Base-by-base conservation (phyloP, 1,140 invertebrate species). In the Bombus confusus region DNA sequence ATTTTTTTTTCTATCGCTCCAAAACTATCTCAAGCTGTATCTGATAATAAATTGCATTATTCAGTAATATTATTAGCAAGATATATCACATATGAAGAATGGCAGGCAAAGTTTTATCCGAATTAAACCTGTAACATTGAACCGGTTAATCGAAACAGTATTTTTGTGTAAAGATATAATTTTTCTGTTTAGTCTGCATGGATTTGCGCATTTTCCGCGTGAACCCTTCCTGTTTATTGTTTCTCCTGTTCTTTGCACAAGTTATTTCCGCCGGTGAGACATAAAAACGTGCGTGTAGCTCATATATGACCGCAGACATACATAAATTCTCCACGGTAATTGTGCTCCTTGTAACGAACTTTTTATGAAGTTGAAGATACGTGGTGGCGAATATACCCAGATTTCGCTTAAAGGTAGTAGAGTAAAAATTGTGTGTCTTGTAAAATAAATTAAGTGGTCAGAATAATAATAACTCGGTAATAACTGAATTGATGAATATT, bases 191-290 rank as follows among this genome's bases (percentile, higher is more conserved):
- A 6, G 13, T 77, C n/a, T 39, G 28, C 10, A 64, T 31, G 28
- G 28, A 41, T 62, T 43, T 28, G 31, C 39, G 12, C 4, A 31
- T 52, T 47, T 52, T 75, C 43, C 2, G 39, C 34, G 75, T 1
- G 28, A 62, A 64, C 6, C 37, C 39, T 62, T 77, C 28, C 57
- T 64, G 75, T 64, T 64, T 77, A 64, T 41, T 41, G 37, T 77
- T 41, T 64, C 25, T 41, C 10, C 1, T 64, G 59, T 41, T 78
- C 37, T 28, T 62, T 64, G 37, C 37, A 43, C 10, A 78, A 78
- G 39, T 43, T 39, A 66, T 64, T 66, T 78, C 57, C 57, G 59
- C 39, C 37, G 28, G 37, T 25, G 28, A n/a, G 76, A n/a, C 2
- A 34, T 39, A 78, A 64, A 78, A 78, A 41, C 52, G 41, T 77